Percentiles rank a stretch among this genome's conserved stretches.
These are phyloP conservation scores for Alexandromys fortis DNA, from an alignment of 2,113 vertebrate species.

Conservation along the genomic window DNA sequence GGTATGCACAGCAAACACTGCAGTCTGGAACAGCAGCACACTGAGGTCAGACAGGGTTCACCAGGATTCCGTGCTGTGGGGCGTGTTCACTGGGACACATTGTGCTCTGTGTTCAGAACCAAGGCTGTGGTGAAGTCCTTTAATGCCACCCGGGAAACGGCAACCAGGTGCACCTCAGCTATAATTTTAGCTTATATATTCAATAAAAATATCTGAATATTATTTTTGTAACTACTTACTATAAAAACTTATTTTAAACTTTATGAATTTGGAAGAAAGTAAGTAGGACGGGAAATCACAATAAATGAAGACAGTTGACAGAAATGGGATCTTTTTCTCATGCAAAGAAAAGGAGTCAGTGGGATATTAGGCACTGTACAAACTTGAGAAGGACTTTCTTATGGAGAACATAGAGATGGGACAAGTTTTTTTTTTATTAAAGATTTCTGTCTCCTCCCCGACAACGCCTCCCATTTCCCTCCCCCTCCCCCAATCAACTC, in stretches of 20 bases:
- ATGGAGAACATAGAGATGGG: background rate
- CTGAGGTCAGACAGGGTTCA: background rate
- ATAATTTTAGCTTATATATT: background rate
- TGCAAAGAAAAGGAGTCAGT: background rate
- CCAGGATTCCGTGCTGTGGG: too few relatives aligned
- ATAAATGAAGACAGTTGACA: background rate
- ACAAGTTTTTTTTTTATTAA: background rate
- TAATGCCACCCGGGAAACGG: background rate
- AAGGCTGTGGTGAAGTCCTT: background rate
- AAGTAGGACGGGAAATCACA: background rate
- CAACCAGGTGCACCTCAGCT: background rate
- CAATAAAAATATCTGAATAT: background rate
- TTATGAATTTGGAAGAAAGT: background rate
- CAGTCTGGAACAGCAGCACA: background rate
- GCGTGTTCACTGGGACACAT: background rate
- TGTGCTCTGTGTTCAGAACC: background rate
- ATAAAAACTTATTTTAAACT: constrained; percentile 21
- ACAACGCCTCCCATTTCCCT: too few relatives aligned
- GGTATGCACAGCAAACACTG: background rate
- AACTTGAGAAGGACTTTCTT: background rate
- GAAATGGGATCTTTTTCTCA: background rate
- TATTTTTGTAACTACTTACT: background rate
- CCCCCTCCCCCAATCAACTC: too few relatives aligned
- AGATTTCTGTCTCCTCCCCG: too few relatives aligned
- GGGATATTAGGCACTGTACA: background rate